Evolutionary conservation across 2,113 vertebrate genomes (phyloP), one percentile per base, ranked within the genome.

Genomic region (Sinocyclocheilus maitianheensis): DNA sequence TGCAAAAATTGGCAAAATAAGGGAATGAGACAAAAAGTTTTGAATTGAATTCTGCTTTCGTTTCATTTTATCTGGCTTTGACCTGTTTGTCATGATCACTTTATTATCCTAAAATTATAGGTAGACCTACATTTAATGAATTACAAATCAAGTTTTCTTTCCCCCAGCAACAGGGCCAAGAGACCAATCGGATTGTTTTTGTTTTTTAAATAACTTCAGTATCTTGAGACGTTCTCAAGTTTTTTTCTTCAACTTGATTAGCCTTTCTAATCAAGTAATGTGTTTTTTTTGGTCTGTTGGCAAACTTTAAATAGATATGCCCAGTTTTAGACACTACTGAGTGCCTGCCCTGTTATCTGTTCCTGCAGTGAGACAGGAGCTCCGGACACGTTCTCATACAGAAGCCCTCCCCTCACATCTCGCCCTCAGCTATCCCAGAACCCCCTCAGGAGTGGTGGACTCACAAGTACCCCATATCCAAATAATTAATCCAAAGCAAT

Each of bases 401-500:
- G 69, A 74, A 89, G 89, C 86, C 75, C 63, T 87, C 7, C 7
- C 90, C 89, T 87, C 90, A 16, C 79, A 51, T 81, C 40, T 1
- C 78, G 90, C 86, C 86, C 79, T 69, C 24, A 40, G 58, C 83
- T 84, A 84, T 85, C 90, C 88, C 90, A 90, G 90, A 92, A 92
- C 90, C 87, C 93, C 93, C 94, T 93, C 91, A 88, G 93, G 94
- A 95, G 93, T 91, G 90, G 91, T 90, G 92, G 92, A 92, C 92
- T 92, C 93, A 93, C 93, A 91, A 91, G 92, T 92, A 77, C 92
- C 90, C 93, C 90, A 88, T 94, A 94, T 94, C 93, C 94, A 95
- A 95, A 95, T 94, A 95, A 95, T 95, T 94, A 95, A 95, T 95
- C 94, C 94, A 93, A 94, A 94, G 94, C 94, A 95, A 95, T 95